Base-by-base conservation (phyloP, 2,113 vertebrate species). In the Craseonycteris thonglongyai region DNA sequence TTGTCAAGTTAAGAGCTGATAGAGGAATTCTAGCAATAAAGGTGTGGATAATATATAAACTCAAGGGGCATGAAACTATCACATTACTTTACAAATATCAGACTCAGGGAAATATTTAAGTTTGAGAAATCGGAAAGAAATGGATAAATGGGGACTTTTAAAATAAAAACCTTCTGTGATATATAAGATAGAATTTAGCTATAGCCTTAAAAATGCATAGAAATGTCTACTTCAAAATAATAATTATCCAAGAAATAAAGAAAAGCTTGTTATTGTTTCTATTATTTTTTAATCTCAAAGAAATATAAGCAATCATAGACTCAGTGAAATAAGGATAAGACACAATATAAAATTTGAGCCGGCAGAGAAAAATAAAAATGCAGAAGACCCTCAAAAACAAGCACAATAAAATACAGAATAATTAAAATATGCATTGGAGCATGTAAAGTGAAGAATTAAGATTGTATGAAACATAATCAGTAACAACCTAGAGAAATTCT, bases 21-120 rank as follows among this genome's bases (percentile, higher is more conserved):
- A 7, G 6, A 81, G 56, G 56, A 89, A 86, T 94, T 95, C 45
- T 68, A 91, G 71, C 81, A 96, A 89, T 93, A 89, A 93, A 95
- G 10, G 4, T 91, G 5, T 33, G 74, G 65, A 56, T 90, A 42
- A 76, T 54, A 81, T 49, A 93, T 47, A 88, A 95, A 94, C 33
- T 85, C 59, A 84, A 83, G 95, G 71, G 91, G 54, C 81, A 91
- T 35, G 18, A 91, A 94, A 85, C 68, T 33, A 89, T 81, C n/a
- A 79, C 42, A 79, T 94, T 82, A 69, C 30, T 51, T 86, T 69
- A 91, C 18, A 93, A 94, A 92, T 88, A 81, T 21, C 28, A 95
- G 47, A 19, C 54, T 54, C 40, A 85, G 22, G 76, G 45, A 95
- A 95, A 79, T 69, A 40, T 91, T 93, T 74, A 86, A 85, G 33